Conservation (phyloP, 2,113 vertebrate genomes). For the Rhea pennata region DNA sequence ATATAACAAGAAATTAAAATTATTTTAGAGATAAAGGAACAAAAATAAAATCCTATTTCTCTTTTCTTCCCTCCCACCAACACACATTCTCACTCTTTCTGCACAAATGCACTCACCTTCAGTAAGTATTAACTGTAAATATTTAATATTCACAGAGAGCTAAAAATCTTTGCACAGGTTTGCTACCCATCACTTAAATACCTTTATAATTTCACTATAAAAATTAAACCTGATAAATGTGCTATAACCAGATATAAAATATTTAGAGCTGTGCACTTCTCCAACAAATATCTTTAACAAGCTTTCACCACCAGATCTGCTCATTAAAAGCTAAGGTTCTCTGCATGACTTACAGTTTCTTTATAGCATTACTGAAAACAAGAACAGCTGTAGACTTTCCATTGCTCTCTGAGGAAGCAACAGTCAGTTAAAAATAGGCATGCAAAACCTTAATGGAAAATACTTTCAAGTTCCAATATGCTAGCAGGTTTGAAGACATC, state of each 20-base stretch:
- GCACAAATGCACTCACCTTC: neutral
- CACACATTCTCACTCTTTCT: neutral
- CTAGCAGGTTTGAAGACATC: neutral
- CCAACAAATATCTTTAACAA: neutral
- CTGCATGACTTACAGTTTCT: neutral
- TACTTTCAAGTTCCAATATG: neutral
- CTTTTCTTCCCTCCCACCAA: neutral
- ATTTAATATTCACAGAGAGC: neutral
- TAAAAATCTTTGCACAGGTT: neutral
- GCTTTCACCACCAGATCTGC: neutral
- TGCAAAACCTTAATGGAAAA: slow-evolving; percentile 6
- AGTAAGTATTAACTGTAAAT: neutral
- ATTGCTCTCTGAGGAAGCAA: neutral
- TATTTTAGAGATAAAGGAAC: neutral
- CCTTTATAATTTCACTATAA: neutral
- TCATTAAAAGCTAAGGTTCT: neutral
- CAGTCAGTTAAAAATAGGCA: neutral
- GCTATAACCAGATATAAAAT: neutral
- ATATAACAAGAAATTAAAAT: neutral
- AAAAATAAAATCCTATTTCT: neutral
- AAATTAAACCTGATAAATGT: neutral
- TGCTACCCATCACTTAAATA: neutral
- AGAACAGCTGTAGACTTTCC: neutral
- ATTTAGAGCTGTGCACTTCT: neutral
- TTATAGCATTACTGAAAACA: neutral